A percentile compares a stretch with the other conserved stretches of the same genome.
These are phyloP conservation scores for Holotrichia oblita DNA, from an alignment of 1,140 invertebrate genomes.

Conservation along the genomic window DNA sequence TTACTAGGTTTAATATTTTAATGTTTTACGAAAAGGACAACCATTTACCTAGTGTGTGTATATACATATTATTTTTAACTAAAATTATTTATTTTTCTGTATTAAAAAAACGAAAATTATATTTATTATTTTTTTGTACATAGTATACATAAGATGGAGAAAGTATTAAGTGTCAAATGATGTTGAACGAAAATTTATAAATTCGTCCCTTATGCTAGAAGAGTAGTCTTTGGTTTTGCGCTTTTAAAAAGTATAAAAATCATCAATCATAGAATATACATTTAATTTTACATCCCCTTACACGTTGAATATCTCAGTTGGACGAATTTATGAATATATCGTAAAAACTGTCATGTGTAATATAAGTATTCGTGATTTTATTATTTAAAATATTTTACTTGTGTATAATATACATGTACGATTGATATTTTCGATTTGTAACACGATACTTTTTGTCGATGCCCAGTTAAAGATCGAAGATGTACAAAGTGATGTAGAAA, in stretches of 20 bases:
- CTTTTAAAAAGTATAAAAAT: no score
- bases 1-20: slow-evolving; percentile 36
- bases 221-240: neutral
- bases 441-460: slow-evolving; percentile 15
- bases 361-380: slow-evolving; percentile 36
- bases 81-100: slow-evolving; percentile 47
- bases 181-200: neutral
- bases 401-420: slow-evolving; percentile 25
- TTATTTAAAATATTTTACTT: slow-evolving; percentile 28
- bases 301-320: neutral
- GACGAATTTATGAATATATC: slow-evolving; percentile 10
- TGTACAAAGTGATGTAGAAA: slow-evolving; percentile 37
- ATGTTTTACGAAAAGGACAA: slow-evolving; percentile 1
- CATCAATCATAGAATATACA: no score
- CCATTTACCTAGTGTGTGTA: slow-evolving; percentile 45
- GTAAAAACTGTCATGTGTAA: slow-evolving; percentile 25
- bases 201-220: neutral
- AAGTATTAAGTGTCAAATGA: slow-evolving; percentile 42
- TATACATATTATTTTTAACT: slow-evolving; percentile 22
- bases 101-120: slow-evolving; percentile 41
- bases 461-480: slow-evolving; percentile 18
- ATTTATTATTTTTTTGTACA: slow-evolving; percentile 47
- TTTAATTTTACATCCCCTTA: no score
- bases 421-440: slow-evolving; percentile 28
- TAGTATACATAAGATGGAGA: slow-evolving; percentile 44